Conservation (phyloP, 1,140 invertebrate species). For the Octopus sinensis region DNA sequence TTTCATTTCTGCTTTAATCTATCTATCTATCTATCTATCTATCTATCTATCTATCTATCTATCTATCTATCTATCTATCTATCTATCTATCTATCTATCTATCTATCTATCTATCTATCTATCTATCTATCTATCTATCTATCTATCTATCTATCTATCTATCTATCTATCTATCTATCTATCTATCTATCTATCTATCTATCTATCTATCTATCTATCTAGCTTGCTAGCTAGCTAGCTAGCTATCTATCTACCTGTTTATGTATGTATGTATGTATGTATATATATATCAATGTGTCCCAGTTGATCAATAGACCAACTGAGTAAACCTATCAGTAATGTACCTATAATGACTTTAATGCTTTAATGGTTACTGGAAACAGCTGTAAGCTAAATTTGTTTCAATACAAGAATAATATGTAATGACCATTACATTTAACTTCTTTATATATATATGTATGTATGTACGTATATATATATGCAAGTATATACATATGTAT, state of each 20-base stretch:
- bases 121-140: not conserved
- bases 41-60: not conserved
- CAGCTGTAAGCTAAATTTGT: too few relatives aligned
- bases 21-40: not conserved
- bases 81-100: not conserved
- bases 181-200: conserved; percentile 3
- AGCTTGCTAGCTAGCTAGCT: not conserved
- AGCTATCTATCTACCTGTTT: not conserved
- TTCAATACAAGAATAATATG: not conserved
- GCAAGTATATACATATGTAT: not conserved
- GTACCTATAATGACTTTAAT: not conserved
- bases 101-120: not conserved
- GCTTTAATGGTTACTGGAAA: too few relatives aligned
- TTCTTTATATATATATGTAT: not conserved
- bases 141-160: not conserved
- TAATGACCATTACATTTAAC: not conserved
- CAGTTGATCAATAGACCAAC: not conserved
- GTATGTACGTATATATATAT: not conserved
- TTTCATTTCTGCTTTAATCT: too few relatives aligned
- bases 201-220: not conserved
- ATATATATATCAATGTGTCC: not conserved
- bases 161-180: not conserved
- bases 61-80: not conserved
- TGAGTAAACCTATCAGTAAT: not conserved
- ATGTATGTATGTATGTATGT: not conserved